These are phyloP conservation scores for Dasypolia templi DNA, from an alignment of 2,888 invertebrate species.

Conservation along the genomic window DNA sequence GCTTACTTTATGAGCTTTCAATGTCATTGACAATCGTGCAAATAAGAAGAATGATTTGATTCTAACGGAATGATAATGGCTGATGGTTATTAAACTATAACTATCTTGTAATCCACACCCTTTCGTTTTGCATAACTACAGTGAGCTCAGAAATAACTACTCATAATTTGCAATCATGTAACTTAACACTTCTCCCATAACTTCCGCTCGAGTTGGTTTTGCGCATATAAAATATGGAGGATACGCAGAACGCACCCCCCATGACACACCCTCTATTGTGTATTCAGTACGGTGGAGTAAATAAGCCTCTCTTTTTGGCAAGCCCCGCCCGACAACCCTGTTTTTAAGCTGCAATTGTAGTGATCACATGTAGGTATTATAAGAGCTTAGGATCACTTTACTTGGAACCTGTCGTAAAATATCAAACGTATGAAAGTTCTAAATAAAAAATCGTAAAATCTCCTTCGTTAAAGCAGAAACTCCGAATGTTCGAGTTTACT, in stretches of 20 bases:
- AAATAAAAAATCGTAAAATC: too few relatives aligned
- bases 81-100: not conserved
- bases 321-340: conserved; percentile 65
- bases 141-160: conserved; percentile 49
- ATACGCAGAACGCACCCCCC: conserved; percentile 57
- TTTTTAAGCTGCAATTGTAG: conserved; percentile 56
- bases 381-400: conserved; percentile 42
- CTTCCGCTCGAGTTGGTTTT: conserved; percentile 73
- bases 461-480: conserved; percentile 31
- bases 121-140: conserved; percentile 34
- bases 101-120: conserved; percentile 9
- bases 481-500: conserved; percentile 35
- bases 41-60: not conserved
- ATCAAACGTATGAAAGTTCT: conserved; percentile 41
- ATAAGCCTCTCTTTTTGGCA: conserved; percentile 81
- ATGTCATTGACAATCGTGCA: not conserved
- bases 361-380: conserved; percentile 45
- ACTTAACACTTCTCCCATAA: conserved; percentile 71
- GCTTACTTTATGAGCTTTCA: not conserved
- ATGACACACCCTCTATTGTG: conserved; percentile 70
- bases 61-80: too few relatives aligned
- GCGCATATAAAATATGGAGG: conserved; percentile 72
- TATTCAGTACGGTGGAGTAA: conserved; percentile 76
- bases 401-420: conserved; percentile 44
- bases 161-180: conserved; percentile 67